A percentile compares a stretch with the other conserved stretches of the same genome.
These are phyloP conservation scores for Dipodomys merriami DNA, from an alignment of 2,113 vertebrate genomes.

Conservation along the genomic window DNA sequence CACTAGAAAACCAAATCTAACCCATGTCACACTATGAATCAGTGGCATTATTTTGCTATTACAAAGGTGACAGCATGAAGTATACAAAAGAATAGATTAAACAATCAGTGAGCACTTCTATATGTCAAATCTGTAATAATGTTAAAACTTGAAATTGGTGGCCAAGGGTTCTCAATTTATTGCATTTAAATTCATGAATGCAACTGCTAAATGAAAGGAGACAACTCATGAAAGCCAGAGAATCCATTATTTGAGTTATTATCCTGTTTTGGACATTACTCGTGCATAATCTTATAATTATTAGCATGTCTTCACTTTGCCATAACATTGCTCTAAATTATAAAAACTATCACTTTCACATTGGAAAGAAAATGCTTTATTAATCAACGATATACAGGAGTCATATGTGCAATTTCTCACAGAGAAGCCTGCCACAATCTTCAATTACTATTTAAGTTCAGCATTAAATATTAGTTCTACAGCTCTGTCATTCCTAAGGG, in stretches of 20 bases:
- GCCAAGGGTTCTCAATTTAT: background rate
- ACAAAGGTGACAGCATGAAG: background rate
- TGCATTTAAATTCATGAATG: background rate
- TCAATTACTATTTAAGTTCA: background rate
- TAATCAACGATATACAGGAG: background rate
- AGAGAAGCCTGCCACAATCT: background rate
- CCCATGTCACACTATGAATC: background rate
- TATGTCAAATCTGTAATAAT: background rate
- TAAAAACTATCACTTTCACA: background rate
- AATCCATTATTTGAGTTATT: background rate
- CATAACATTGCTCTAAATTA: background rate
- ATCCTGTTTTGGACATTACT: background rate
- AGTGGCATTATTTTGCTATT: conserved; percentile 22
- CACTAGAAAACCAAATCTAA: conserved; percentile 34
- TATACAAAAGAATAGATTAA: background rate
- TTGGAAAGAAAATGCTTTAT: background rate
- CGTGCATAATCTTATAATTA: background rate
- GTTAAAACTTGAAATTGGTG: background rate
- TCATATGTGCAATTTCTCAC: background rate
- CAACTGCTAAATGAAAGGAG: background rate
- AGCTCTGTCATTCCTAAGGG: background rate
- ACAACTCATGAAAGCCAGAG: background rate
- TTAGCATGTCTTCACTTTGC: background rate
- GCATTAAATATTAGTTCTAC: background rate
- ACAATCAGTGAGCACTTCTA: background rate